These are phyloP conservation scores for Darevskia mixta DNA, from an alignment of 2,797 vertebrate genomes.

Conservation along the genomic window DNA sequence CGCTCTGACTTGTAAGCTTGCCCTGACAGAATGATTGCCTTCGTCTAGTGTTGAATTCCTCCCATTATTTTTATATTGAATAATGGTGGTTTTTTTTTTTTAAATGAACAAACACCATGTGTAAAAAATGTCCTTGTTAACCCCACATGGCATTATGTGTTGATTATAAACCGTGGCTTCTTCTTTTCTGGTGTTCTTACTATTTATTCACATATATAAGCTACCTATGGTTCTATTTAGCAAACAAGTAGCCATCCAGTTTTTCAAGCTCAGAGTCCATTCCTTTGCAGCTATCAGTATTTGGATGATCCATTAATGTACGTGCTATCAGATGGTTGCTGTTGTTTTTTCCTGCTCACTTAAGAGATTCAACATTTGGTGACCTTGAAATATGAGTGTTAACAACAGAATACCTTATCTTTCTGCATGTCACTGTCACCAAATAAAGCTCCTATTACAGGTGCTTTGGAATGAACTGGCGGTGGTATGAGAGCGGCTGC, in stretches of 20 bases:
- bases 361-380: conserved; percentile 61
- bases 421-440: conserved; percentile 70
- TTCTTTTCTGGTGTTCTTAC: conserved; percentile 16
- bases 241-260: neutral
- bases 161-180: neutral
- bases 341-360: conserved; percentile 50
- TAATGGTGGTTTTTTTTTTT: too few species aligned
- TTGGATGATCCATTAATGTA: conserved; percentile 58
- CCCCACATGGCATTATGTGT: neutral
- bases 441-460: conserved; percentile 63
- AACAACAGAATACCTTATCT: conserved; percentile 72
- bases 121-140: neutral
- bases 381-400: conserved; percentile 79
- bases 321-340: conserved; percentile 47
- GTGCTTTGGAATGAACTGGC: conserved; percentile 72
- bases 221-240: neutral
- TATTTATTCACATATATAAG: conserved; percentile 1
- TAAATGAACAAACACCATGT: neutral
- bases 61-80: neutral
- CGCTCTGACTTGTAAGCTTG: neutral
- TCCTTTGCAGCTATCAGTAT: conserved; percentile 48
- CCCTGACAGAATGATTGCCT: neutral
- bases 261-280: neutral
- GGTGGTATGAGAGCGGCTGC: conserved; percentile 69
- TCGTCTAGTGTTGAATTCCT: too few species aligned